Percentiles rank a stretch among this genome's conserved stretches.
Conservation (phyloP, 2,888 invertebrate species). For the Drosophila peninsularis region DNA sequence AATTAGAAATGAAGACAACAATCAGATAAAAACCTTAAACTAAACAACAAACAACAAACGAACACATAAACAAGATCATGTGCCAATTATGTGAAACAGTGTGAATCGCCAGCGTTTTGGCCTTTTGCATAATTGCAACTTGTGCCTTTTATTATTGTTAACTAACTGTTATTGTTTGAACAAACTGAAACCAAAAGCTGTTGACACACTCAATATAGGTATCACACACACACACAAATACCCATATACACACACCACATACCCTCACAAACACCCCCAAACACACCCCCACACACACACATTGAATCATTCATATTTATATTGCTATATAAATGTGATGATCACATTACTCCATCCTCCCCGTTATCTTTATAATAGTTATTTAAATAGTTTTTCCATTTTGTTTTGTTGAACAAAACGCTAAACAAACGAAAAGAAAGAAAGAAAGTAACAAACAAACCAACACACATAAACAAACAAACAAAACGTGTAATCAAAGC, state of each 20-base stretch:
- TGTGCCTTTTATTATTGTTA: conserved; percentile 78
- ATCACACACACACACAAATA: conserved; percentile 29
- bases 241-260: conserved; percentile 8
- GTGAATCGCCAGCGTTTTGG: conserved; percentile 76
- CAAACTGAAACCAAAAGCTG: conserved; percentile 75
- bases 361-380: conserved; percentile 62
- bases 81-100: conserved; percentile 68
- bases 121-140: conserved; percentile 75
- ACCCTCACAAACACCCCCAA: neutral
- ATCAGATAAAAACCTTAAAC: conserved; percentile 26
- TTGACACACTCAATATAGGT: conserved; percentile 57
- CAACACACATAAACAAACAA: conserved; percentile 37
- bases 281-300: conserved; percentile 1
- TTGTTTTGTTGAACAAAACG: conserved; percentile 77
- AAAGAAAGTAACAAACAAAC: conserved; percentile 16
- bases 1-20: conserved; percentile 41
- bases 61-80: conserved; percentile 56
- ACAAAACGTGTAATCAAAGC: conserved; percentile 71
- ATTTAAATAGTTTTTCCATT: conserved; percentile 75
- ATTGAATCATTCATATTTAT: conserved; percentile 25
- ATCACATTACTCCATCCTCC: conserved; percentile 28
- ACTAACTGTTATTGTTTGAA: conserved; percentile 77
- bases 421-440: conserved; percentile 57
- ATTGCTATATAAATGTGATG: conserved; percentile 13
- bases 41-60: conserved; percentile 34